Base-by-base conservation (phyloP, 2,888 invertebrate species). In the Smittia sp. region DNA sequence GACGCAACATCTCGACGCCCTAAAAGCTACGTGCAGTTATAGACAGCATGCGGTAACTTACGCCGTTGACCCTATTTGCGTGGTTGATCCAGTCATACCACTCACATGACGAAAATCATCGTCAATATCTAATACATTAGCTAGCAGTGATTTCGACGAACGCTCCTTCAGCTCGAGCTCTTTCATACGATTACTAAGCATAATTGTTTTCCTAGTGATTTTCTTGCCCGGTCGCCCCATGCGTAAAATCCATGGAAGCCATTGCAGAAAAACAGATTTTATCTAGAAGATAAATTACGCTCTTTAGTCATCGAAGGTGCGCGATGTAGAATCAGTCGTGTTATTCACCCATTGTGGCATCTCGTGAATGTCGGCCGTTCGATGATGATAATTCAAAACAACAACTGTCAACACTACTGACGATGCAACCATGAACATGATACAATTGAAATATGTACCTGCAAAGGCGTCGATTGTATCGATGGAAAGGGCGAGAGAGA, bases 361-460 rank as follows among this genome's bases (percentile, higher is more conserved):
- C 83, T 91, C 93, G 85, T 97, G 96, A 81, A 96, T 96, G 82
- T 97, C 96, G 75, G 96, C 94, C 78, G 94, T 94, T 79, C 97
- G 89, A 84, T 98, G 97, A 84, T 98, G 98, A 84, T 95, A 97
- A 86, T 98, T 98, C 77, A 98, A 89, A 78, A 98, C 96, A 78
- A 97, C 91, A 78, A 98, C 96, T 73, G 98, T 98, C 79, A 96
- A 88, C 79, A 97, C 95, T 83, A 98, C 97, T 76, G 97, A 97
- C 76, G 96, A 94, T 75, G 97, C 96, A 85, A 97, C 97, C 96
- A 98, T 97, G 85, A 98, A 94, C 98, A 98, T 98, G 85, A 97
- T 97, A 87, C 96, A 96, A 86, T 97, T 97, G 90, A 98, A 98
- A 87, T 98, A 98, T 79, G 97, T 95, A 82, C 97, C 97, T 95